These are phyloP conservation scores for Neomonachus schauinslandi DNA, from an alignment of 2,113 vertebrate genomes.

Conservation along the genomic window DNA sequence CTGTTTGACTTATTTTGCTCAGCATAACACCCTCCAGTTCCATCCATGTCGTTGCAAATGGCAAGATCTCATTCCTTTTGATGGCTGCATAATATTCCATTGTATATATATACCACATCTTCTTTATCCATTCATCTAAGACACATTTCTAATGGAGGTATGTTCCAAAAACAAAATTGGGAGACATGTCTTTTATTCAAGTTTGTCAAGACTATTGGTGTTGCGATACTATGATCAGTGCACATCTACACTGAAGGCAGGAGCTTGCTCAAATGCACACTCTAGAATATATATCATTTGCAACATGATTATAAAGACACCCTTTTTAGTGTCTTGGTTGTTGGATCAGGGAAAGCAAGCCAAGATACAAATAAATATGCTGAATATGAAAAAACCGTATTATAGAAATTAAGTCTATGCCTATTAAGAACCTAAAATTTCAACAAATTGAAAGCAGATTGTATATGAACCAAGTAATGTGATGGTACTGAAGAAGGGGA, in stretches of 20 bases:
- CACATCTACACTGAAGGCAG: not conserved
- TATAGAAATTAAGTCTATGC: not conserved
- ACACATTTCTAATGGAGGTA: not conserved
- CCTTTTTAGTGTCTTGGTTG: not conserved
- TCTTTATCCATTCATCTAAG: not conserved
- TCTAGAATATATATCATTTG: not conserved
- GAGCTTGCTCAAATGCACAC: not conserved
- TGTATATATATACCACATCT: too few relatives aligned
- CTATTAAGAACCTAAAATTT: not conserved
- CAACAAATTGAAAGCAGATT: conserved; percentile 30
- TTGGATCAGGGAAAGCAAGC: not conserved
- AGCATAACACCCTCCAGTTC: too few relatives aligned
- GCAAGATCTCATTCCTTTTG: too few relatives aligned
- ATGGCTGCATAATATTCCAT: too few relatives aligned
- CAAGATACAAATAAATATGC: not conserved
- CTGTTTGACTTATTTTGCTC: too few relatives aligned
- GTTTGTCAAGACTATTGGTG: not conserved
- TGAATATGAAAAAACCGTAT: not conserved
- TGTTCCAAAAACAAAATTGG: not conserved
- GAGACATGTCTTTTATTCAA: not conserved
- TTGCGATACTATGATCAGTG: not conserved
- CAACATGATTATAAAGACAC: not conserved
- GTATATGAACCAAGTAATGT: not conserved
- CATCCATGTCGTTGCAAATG: too few relatives aligned
- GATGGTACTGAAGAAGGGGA: not conserved